These are phyloP conservation scores for Acestrorhynchus altus DNA, from an alignment of 2,797 vertebrate species.

Conservation along the genomic window DNA sequence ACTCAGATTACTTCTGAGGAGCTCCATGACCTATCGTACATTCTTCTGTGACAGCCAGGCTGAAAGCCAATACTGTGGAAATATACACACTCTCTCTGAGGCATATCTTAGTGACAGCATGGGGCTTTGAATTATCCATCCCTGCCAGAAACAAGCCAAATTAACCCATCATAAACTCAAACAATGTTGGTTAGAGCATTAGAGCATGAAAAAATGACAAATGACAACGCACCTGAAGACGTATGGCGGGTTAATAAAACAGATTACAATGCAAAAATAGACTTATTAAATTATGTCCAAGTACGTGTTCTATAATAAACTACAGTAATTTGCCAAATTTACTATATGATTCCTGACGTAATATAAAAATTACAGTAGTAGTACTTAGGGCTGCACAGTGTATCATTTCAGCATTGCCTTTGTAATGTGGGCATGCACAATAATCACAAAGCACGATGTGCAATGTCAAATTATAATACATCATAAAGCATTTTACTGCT, in stretches of 20 bases:
- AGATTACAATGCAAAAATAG: too few relatives aligned
- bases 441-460: too few relatives aligned
- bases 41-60: constrained; percentile 47
- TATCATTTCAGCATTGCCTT: too few relatives aligned
- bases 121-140: constrained; percentile 21
- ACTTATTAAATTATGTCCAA: too few relatives aligned
- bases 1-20: constrained; percentile 30
- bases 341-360: neutral
- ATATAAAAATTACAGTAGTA: too few relatives aligned
- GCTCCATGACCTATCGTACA: constrained; percentile 31
- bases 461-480: too few relatives aligned
- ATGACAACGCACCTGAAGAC: too few relatives aligned
- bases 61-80: constrained; percentile 48
- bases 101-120: constrained; percentile 37
- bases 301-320: neutral
- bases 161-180: neutral
- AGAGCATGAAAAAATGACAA: neutral
- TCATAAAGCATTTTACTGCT: too few relatives aligned
- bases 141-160: neutral
- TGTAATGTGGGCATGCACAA: too few relatives aligned
- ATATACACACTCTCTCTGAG: constrained; percentile 44
- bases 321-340: neutral
- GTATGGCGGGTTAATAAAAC: too few relatives aligned
- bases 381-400: too few relatives aligned
- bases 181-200: neutral